Conservation (phyloP, 2,888 invertebrate species). For the Mimachlamys varia region DNA sequence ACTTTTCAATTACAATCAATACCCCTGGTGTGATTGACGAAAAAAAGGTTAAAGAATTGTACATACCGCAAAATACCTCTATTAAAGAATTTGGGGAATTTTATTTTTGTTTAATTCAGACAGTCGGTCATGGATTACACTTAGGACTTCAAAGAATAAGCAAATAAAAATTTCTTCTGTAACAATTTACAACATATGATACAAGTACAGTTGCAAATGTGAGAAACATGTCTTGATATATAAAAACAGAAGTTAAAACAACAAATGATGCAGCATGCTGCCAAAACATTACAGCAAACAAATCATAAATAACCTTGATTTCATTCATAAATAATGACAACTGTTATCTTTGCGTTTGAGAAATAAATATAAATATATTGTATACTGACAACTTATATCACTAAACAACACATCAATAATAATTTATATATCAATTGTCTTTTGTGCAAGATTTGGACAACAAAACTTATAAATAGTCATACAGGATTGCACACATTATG, state of each 20-base stretch:
- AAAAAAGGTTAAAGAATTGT: no score
- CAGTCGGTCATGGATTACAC: neutral
- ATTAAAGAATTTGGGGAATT: neutral
- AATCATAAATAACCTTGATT: slow-evolving; percentile 20
- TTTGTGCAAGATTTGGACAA: slow-evolving; percentile 36
- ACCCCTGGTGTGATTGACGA: neutral
- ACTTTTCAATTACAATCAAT: neutral
- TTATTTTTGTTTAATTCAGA: no score
- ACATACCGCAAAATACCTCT: neutral
- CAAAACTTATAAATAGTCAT: slow-evolving; percentile 21
- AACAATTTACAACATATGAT: neutral
- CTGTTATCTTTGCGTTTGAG: slow-evolving; percentile 20
- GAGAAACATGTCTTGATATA: neutral
- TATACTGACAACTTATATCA: slow-evolving; percentile 34
- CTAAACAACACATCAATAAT: slow-evolving; percentile 36
- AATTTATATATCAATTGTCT: slow-evolving; percentile 34
- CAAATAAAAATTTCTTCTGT: neutral
- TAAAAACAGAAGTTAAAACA: slow-evolving; percentile 32
- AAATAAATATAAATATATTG: slow-evolving; percentile 31
- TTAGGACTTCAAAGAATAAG: no score
- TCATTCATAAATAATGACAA: slow-evolving; percentile 34
- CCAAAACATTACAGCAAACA: neutral
- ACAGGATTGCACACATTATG: slow-evolving; percentile 34
- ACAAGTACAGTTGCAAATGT: neutral
- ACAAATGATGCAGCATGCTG: slow-evolving; percentile 18